Evolutionary conservation across 2,888 invertebrate genomes (phyloP), one percentile per base, ranked within the genome.

Genomic region (Pherbina coryleti): DNA sequence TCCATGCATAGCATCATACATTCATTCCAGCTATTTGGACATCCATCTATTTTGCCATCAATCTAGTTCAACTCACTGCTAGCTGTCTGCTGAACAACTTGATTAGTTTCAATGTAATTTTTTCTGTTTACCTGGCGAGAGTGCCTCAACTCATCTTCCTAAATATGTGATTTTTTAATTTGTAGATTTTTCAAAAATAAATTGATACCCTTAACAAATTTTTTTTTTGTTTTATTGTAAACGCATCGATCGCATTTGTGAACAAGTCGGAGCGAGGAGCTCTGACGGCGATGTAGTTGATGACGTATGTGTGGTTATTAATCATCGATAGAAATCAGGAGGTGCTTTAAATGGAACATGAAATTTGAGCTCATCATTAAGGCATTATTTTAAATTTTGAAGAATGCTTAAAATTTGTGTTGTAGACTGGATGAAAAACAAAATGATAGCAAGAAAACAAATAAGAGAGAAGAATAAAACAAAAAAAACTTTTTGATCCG

Each of bases 11-110:
- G 22, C 67, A 11, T n/a, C 37, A 22, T 3, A 37, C 72, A 72
- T 34, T 34, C 55, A 55, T 17, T 57, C 57, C 28, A 25, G 70
- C 53, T 28, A 17, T 28, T 31, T 28, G 51, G 34, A 17, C 19
- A 31, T 66, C 69, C 22, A 49, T 69, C 69, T 22, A 72, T 34
- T 37, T 37, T 49, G 49, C 25, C 69, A 69, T 69, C 69, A 69
- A 69, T 69, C 69, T 69, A 69, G 69, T 69, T 69, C 69, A 69
- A 17, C 49, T 19, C 69, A 44, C n/a, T 67, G 53, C 25, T 34
- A 55, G 53, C 71, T 55, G 44, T 11, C 69, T 25, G 37, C 34
- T 72, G 22, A 73, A 73, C 62, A 73, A 34, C 62, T 73, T 73
- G 73, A 73, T 73, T 73, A 73, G 73, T 73, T 73, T 62, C 5